Base-by-base conservation (phyloP, 37 sponge, comb jelly and placozoan species). In the Crambe crambe region DNA sequence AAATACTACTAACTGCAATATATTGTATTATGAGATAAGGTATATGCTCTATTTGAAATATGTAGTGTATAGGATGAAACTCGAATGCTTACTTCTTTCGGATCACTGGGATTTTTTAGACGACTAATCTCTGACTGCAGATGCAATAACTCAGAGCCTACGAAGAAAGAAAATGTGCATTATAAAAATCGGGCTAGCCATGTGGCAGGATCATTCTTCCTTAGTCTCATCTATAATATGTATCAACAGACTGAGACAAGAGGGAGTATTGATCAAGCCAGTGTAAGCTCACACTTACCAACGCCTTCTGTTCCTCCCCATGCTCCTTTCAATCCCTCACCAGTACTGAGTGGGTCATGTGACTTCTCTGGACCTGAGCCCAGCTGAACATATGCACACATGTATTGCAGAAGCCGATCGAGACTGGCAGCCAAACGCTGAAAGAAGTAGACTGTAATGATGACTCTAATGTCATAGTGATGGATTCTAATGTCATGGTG, bases 221-320 rank as follows among this genome's bases (percentile, higher is more conserved):
- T n/a, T n/a, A n/a, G n/a, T n/a, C n/a, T n/a, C n/a, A n/a, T n/a
- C n/a, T n/a, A n/a, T n/a, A n/a, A n/a, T n/a, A n/a, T n/a, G n/a
- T n/a, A n/a, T n/a, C n/a, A n/a, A n/a, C n/a, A n/a, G n/a, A n/a
- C n/a, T n/a, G n/a, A n/a, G n/a, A n/a, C n/a, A n/a, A n/a, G n/a
- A n/a, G n/a, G n/a, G n/a, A n/a, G n/a, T n/a, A n/a, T n/a, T n/a
- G n/a, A n/a, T n/a, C n/a, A n/a, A n/a, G n/a, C n/a, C n/a, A n/a
- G n/a, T n/a, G n/a, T n/a, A n/a, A n/a, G 9, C 34, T 1, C 67
- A 29, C 23, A 58, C 70, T 37, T 26, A 78, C 91, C 91, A 36
- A 91, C 65, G 30, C 83, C 75, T 39, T 91, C 91, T 72, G 47
- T 61, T 39, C 91, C 91, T 42, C 89, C 89, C 86, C 83, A 85